Percentiles rank a stretch among this genome's conserved stretches.
Conservation (phyloP, 2,888 invertebrate species). For the Cerastis leucographa region DNA sequence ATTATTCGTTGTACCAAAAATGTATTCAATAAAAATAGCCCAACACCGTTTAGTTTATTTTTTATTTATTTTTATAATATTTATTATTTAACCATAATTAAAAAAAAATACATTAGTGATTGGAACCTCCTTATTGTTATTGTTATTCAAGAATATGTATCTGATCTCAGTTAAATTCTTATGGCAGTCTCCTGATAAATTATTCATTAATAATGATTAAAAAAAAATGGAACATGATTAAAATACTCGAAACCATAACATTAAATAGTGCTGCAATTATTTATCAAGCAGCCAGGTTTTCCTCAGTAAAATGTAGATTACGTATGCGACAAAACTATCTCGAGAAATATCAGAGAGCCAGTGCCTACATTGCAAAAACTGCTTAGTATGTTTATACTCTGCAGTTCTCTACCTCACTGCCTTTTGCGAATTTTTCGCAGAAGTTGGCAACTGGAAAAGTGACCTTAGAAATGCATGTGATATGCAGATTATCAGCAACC, state of each 20-base stretch:
- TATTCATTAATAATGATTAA: neutral
- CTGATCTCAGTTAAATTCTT: neutral
- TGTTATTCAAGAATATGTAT: neutral
- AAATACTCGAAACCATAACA: neutral
- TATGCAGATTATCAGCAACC: conserved; percentile 26
- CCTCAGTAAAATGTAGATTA: neutral
- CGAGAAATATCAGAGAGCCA: neutral
- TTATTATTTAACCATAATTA: no score
- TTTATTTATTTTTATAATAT: no score
- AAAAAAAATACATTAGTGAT: no score
- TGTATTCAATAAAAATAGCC: neutral
- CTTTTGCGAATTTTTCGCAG: neutral
- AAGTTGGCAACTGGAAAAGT: neutral
- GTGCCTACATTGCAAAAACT: neutral
- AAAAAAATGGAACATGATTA: neutral
- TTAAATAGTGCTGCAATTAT: neutral
- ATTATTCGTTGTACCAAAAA: neutral
- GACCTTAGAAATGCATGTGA: neutral
- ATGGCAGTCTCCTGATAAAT: neutral
- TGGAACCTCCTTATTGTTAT: no score
- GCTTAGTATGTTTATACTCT: neutral
- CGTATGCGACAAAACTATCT: neutral
- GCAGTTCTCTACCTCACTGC: neutral
- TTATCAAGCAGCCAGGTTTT: neutral
- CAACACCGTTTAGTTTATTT: no score